Evolutionary conservation across 2,888 invertebrate species (phyloP).

Genomic region (Stegana nigrithorax): DNA sequence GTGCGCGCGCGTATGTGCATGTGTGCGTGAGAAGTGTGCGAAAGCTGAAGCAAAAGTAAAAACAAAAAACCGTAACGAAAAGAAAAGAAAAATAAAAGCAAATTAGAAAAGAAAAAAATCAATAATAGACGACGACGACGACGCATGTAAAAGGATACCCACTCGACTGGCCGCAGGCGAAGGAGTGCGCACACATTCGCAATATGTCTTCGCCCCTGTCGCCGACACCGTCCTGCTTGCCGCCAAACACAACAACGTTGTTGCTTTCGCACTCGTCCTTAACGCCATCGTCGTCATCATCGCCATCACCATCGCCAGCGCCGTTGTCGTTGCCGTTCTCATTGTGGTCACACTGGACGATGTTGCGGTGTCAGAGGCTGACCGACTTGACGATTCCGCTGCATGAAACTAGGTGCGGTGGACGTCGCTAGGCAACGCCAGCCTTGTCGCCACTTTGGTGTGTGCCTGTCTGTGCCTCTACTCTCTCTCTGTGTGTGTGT

Average conservation of each 20-base stretch:
- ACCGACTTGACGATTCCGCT: neutral
- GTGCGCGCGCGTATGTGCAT: too few relatives aligned
- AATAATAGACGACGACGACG: constrained; percentile 36
- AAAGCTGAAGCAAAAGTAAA: neutral
- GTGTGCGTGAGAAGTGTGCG: too few relatives aligned
- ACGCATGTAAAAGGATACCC: constrained; percentile 51
- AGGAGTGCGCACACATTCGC: constrained; percentile 3
- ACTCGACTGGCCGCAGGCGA: neutral
- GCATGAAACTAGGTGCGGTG: constrained; percentile 1
- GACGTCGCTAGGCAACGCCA: neutral
- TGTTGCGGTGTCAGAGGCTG: neutral
- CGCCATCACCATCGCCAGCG: too few relatives aligned
- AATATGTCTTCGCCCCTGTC: too few relatives aligned
- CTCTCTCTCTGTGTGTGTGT: too few relatives aligned
- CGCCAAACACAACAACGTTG: too few relatives aligned
- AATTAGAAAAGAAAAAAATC: constrained; percentile 36
- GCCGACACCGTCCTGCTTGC: too few relatives aligned
- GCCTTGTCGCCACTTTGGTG: too few relatives aligned
- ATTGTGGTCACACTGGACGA: neutral
- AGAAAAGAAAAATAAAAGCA: constrained; percentile 19
- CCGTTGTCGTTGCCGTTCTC: too few relatives aligned
- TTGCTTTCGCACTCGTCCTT: too few relatives aligned
- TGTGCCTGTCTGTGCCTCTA: too few relatives aligned
- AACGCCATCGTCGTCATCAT: too few relatives aligned
- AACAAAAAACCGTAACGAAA: neutral